Evolutionary conservation across 2,888 invertebrate species (phyloP), one percentile per base, ranked within the genome.

Genomic region (Taphrorychus bicolor): DNA sequence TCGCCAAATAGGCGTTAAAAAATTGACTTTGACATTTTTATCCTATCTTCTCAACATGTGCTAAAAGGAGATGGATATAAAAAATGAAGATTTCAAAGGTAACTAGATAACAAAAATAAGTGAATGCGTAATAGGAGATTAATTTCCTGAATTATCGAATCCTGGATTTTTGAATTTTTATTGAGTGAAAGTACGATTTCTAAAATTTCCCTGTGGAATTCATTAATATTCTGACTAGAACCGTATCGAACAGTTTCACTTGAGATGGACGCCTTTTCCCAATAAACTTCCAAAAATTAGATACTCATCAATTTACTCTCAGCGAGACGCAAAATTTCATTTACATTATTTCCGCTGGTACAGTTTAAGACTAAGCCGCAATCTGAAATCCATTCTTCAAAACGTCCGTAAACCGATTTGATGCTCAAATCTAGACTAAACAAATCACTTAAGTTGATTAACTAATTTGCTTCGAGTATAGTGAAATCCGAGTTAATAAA

Each of bases 381-480:
- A 49, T 19, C 40, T 32, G 49, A 66, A 60, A 59, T 21, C 60
- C 9, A 52, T 61, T 57, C 51, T 19, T 60, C 60, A 66, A 49
- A 60, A 49, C 21, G 45, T 57, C 19, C 51, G 42, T 52, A 52
- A 59, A 42, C 45, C 32, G 14, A 61, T 57, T 57, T 49, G 24
- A 49, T 56, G 60, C 45, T 60, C 14, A 57, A 66, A 42, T 61
- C 66, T 51, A 57, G 48, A 66, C 57, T 49, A 57, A 61, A 57
- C 60, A 66, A 66, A 61, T 66, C 66, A 66, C 66, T 66, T 61
- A 66, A 61, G 49, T 61, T 66, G 66, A 66, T 66, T 66, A 61
- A 66, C 57, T 66, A 66, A 66, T 66, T 66, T 57, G 48, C 23
- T 16, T 41, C 42, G 66, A 66, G 60, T 61, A n/a, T n/a, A 52